Base-by-base conservation (phyloP, 2,888 invertebrate genomes). In the Parnassius mnemosyne region DNA sequence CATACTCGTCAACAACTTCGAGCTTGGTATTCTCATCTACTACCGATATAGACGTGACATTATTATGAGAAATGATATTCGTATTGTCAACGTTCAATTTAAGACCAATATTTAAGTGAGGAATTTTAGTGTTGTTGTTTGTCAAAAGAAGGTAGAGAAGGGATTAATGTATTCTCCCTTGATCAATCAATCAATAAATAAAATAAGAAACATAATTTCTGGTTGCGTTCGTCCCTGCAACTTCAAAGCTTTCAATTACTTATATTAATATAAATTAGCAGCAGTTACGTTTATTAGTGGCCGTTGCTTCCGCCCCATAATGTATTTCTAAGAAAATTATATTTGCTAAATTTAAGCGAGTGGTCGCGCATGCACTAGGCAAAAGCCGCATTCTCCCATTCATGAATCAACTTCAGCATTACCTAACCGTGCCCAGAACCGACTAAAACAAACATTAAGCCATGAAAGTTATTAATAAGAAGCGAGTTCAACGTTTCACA, bases 391-490 rank as follows among this genome's bases (percentile, higher is more conserved):
- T 81, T 83, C 85, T 80, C 81, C 81, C 90, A 90, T 91, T 91
- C 91, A 91, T 90, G 91, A 91, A 90, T 89, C 90, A 91, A 89
- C 86, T 85, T 84, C 85, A 84, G 74, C 88, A 80, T 91, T 90
- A 89, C 87, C 88, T 89, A 86, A 89, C 89, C 78, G 76, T 72
- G 76, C 77, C 74, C 71, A 80, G 80, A 77, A 77, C 80, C 81
- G 82, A 85, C 78, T 81, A 87, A 89, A 87, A 87, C 88, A 85
- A 88, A 84, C 86, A 84, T 70, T 75, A 75, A 75, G 81, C 80
- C 81, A 83, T 81, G 79, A 76, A 82, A 81, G 88, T 89, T 91
- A 90, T 90, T 90, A 91, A 89, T 90, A 90, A 85, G 80, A 84
- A 59, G 55, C 81, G 90, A 85, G 91, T 90, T 90, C 91, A 90